A percentile compares a stretch with the other conserved stretches of the same genome.
These are phyloP conservation scores for Hippasteria phrygiana DNA, from an alignment of 53 echinoderm and acorn worm genomes.

Conservation along the genomic window DNA sequence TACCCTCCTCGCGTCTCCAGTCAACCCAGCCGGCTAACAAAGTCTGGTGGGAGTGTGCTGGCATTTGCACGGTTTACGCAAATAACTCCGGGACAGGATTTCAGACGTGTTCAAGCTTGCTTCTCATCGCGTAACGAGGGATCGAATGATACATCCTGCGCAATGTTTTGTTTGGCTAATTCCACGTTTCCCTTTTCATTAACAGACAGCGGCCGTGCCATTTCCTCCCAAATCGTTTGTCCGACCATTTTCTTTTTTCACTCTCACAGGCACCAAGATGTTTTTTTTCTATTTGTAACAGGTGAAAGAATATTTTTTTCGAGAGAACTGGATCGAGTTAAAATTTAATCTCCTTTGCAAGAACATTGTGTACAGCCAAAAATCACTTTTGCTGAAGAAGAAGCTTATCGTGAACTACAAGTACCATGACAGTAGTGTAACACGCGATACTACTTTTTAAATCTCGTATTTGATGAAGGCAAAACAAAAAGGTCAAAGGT, in stretches of 20 bases:
- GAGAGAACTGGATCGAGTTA: no score
- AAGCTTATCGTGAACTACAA: no score
- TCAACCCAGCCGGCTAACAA: no score
- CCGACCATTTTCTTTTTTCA: background rate
- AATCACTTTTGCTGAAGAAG: no score
- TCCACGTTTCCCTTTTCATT: slow-evolving; percentile 19
- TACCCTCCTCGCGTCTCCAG: no score
- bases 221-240: background rate
- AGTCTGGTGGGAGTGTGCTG: background rate
- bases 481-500: no score
- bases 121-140: slow-evolving; percentile 39
- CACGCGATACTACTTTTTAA: no score
- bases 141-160: slow-evolving; percentile 48
- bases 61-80: background rate
- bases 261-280: background rate
- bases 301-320: no score
- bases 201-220: background rate
- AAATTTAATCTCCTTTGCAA: no score
- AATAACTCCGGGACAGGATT: slow-evolving; percentile 35
- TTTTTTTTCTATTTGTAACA: background rate
- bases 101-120: slow-evolving; percentile 58
- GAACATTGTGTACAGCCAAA: no score
- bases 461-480: no score
- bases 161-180: slow-evolving; percentile 25
- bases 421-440: no score